Evolutionary conservation across 2,888 invertebrate species (phyloP), one percentile per base, ranked within the genome.

Genomic region (Parapristionchus giblindavisi): DNA sequence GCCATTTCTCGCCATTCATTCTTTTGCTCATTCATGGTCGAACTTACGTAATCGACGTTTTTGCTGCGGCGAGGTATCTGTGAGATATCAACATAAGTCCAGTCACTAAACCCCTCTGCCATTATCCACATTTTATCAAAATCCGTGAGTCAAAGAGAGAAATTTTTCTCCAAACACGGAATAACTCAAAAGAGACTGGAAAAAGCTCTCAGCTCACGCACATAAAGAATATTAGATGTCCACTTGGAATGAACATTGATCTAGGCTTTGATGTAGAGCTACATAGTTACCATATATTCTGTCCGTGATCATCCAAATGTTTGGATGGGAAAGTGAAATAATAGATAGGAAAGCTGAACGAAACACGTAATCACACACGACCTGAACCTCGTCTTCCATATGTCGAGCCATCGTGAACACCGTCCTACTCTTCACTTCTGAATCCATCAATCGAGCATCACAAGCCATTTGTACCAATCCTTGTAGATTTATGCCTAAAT

Each of bases 391-490:
- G 79, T 88, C 88, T 80, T 88, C 87, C 87, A 88, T 87, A 75
- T 88, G 88, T 17, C 88, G 77, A 21, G 88, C 87, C 88, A 88
- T 88, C 29, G 88, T 88, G 81, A 84, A 88, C 43, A 88, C 88
- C 0, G 88, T 88, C 36, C 88, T 77, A 8, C 83, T 82, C 78
- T 88, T 88, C 48, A 86, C 83, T 75, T 88, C 88, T 0, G 83
- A 77, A 54, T 88, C 88, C 87, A 88, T 86, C 36, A 88, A 76
- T 21, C 88, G 76, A 8, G 88, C 87, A 75, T 88, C 88, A 66
- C 88, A 88, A 3, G 88, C 88, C 88, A 88, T 88, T 75, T 88
- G 88, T 21, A 88, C 87, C 3, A 88, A 80, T 2, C 88, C 88
- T 81, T 88, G 88, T 70, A 88, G 80, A 72, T 88, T 88, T 51